Conservation (phyloP, 2,113 vertebrate genomes). For the Cromileptes altivelis region DNA sequence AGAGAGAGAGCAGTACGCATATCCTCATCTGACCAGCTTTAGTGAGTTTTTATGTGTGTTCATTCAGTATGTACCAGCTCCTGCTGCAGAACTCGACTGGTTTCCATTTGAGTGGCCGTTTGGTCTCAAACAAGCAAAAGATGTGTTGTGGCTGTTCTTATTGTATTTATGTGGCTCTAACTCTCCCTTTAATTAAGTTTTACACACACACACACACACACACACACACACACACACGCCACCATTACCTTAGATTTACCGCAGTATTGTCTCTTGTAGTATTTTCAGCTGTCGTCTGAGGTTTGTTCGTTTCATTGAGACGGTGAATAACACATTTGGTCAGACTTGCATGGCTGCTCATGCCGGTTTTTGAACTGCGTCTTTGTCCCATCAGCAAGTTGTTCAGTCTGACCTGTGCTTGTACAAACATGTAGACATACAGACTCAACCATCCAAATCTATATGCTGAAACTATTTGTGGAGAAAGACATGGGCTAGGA, state of each 20-base stretch:
- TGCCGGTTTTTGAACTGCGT: conserved; percentile 3
- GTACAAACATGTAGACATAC: background rate
- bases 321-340: background rate
- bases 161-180: conserved; percentile 20
- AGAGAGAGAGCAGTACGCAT: background rate
- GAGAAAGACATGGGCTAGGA: background rate
- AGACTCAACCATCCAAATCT: background rate
- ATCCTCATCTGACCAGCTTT: background rate
- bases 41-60: background rate
- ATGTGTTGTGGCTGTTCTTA: conserved; percentile 1
- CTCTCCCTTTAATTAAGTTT: conserved; percentile 24
- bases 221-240: background rate
- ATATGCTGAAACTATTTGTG: background rate
- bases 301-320: background rate
- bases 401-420: background rate
- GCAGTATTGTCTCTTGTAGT: background rate
- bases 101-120: conserved; percentile 7
- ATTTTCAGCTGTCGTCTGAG: background rate
- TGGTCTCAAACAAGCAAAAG: conserved; percentile 25
- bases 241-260: conserved; percentile 5
- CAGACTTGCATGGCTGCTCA: conserved; percentile 1
- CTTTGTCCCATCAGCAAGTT: conserved; percentile 14
- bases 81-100: background rate
- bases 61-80: background rate
- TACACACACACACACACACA: too few species aligned